Evolutionary conservation across 2,113 vertebrate genomes (phyloP), one percentile per base, ranked within the genome.

Genomic region (Nematolebias whitei): DNA sequence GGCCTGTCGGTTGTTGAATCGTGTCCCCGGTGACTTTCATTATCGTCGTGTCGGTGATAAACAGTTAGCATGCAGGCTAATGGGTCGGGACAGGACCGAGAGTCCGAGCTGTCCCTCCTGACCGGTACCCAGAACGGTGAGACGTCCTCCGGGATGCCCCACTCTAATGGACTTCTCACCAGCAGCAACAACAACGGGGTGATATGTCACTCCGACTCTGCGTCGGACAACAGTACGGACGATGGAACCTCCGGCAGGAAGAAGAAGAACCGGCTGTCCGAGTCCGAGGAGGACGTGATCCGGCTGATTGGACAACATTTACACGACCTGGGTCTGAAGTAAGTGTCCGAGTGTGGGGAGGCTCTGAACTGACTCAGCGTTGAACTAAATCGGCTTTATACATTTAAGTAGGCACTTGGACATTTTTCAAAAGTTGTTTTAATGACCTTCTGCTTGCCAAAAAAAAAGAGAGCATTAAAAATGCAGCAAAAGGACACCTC

Each of bases 31-130:
- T 35, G 32, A 1, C 20, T 6, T 23, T 49, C 3, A 49, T 50
- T 23, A 13, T 13, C 6, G 48, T 24, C 48, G 14, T 13, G 22
- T 15, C 32, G 32, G 22, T 6, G 12, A 7, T 7, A 24, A 50
- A 87, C 91, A 91, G 72, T 79, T 35, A 91, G 83, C 87, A 98
- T 98, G 96, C 96, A 97, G 93, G 92, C 95, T 77, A 98, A 98
- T 92, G 96, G 96, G 85, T 89, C 93, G 60, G 93, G 90, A 90
- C 93, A 91, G 87, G 93, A 89, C 32, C 85, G 86, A 78, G 92
- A 92, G 67, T 84, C 92, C 32, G 32, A 35, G 32, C 9, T 35
- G 32, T 35, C 32, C 32, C 32, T 35, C 32, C 32, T 5, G 9
- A 35, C 32, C 67, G 85, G 79, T 15, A 90, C 94, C 51, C 95